Evolutionary conservation across 35 echinoderm and acorn worm species (phyloP).

Genomic region (Lytechinus pictus): DNA sequence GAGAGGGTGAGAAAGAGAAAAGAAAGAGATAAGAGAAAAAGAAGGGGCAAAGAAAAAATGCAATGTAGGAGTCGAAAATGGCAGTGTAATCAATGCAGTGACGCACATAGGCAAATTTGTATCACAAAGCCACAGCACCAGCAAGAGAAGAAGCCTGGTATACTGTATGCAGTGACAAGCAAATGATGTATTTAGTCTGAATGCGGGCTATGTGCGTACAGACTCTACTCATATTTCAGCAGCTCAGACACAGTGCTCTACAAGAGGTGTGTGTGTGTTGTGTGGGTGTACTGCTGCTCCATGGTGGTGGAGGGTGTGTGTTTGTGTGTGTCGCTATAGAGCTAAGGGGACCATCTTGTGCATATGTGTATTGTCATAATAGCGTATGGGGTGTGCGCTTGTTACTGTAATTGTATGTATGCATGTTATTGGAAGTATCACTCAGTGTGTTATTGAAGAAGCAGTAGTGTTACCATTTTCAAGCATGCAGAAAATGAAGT

Average conservation of each 20-base stretch:
- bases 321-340: slow-evolving; percentile 3
- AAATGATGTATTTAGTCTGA: slow-evolving; percentile 26
- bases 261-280: slow-evolving; percentile 43
- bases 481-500: neutral
- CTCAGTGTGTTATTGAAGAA: neutral
- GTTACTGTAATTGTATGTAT: slow-evolving; percentile 33
- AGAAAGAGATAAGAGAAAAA: neutral
- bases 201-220: slow-evolving; percentile 23
- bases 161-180: slow-evolving; percentile 48
- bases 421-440: slow-evolving; percentile 31
- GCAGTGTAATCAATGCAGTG: slow-evolving; percentile 56
- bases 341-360: neutral
- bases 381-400: slow-evolving; percentile 31
- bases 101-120: slow-evolving; percentile 57
- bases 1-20: neutral
- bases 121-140: slow-evolving; percentile 48
- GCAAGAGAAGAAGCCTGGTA: slow-evolving; percentile 25
- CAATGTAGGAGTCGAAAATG: slow-evolving; percentile 46
- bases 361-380: slow-evolving; percentile 14
- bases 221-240: slow-evolving; percentile 13
- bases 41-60: slow-evolving; percentile 32
- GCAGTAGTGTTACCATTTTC: neutral
- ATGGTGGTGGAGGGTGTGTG: slow-evolving; percentile 15
- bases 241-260: neutral
- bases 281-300: neutral